Evolutionary conservation across 2,113 vertebrate genomes (phyloP).

Genomic region (Paedocypris sp.): DNA sequence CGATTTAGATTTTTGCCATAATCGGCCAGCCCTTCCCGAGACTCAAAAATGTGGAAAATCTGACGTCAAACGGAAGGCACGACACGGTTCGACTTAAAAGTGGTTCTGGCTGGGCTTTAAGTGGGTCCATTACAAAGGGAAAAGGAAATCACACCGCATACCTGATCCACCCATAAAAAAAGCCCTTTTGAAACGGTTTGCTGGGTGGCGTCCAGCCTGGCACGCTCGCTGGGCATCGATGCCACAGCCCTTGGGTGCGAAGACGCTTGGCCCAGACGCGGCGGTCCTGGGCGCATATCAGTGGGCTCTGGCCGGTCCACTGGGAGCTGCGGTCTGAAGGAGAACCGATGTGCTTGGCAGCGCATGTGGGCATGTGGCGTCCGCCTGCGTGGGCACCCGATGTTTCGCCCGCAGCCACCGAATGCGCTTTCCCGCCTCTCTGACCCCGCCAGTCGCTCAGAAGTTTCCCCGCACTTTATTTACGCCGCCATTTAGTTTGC

Average conservation of each 20-base stretch:
- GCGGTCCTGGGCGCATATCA: conserved; percentile 61
- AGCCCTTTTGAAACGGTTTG: conserved; percentile 66
- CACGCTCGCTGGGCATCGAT: conserved; percentile 60
- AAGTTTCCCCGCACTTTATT: conserved; percentile 40
- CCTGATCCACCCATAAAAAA: conserved; percentile 62
- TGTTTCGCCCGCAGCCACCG: conserved; percentile 56
- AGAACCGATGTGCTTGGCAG: conserved; percentile 66
- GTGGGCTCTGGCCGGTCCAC: conserved; percentile 61
- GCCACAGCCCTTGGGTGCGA: conserved; percentile 59
- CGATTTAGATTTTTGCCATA: no score
- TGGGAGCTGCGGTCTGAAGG: conserved; percentile 64
- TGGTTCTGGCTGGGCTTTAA: conserved; percentile 59
- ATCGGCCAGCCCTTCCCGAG: no score
- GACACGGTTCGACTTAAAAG: conserved; percentile 24
- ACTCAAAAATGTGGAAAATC: conserved; percentile 42
- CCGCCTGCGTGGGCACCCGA: conserved; percentile 38
- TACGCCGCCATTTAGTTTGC: conserved; percentile 32
- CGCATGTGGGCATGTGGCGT: conserved; percentile 53
- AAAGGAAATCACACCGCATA: conserved; percentile 66
- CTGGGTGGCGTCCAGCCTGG: conserved; percentile 65
- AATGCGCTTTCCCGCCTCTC: conserved; percentile 15
- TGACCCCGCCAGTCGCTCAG: conserved; percentile 24
- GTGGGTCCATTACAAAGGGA: conserved; percentile 64
- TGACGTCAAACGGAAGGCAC: conserved; percentile 60
- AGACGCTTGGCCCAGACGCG: conserved; percentile 62